These are phyloP conservation scores for Alsophila aescularia DNA, from an alignment of 2,888 invertebrate species.

Conservation along the genomic window DNA sequence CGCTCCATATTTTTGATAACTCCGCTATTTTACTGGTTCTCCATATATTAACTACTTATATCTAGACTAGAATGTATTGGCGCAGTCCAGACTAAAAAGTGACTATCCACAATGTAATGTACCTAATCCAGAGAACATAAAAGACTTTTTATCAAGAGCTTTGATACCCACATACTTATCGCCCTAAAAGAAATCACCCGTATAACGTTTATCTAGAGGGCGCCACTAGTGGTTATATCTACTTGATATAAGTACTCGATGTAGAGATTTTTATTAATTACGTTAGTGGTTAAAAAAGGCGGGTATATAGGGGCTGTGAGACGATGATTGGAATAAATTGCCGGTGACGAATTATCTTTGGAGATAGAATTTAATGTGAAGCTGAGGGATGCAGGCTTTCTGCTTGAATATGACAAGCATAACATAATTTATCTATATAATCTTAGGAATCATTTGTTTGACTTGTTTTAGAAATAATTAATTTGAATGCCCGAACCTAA, in stretches of 20 bases:
- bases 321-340: conserved; percentile 28
- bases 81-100: too few species aligned
- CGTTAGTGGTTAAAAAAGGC: conserved; percentile 16
- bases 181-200: conserved; percentile 45
- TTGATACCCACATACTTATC: conserved; percentile 42
- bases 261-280: conserved; percentile 55
- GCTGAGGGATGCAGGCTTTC: neutral
- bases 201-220: conserved; percentile 41
- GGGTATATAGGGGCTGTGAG: conserved; percentile 30
- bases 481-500: too few species aligned
- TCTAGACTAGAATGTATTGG: too few species aligned
- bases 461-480: too few species aligned
- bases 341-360: conserved; percentile 19
- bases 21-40: too few species aligned
- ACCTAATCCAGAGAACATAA: too few species aligned
- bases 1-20: too few species aligned
- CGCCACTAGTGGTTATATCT: conserved; percentile 27
- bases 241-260: conserved; percentile 14
- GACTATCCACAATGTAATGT: too few species aligned
- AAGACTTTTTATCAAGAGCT: conserved; percentile 3
- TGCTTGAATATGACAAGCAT: too few species aligned
- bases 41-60: too few species aligned
- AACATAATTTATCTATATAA: too few species aligned
- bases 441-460: too few species aligned
- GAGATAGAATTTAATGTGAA: neutral